Evolutionary conservation across 2,888 invertebrate species (phyloP), one percentile per base, ranked within the genome.

Genomic region (Drosophila colorata): DNA sequence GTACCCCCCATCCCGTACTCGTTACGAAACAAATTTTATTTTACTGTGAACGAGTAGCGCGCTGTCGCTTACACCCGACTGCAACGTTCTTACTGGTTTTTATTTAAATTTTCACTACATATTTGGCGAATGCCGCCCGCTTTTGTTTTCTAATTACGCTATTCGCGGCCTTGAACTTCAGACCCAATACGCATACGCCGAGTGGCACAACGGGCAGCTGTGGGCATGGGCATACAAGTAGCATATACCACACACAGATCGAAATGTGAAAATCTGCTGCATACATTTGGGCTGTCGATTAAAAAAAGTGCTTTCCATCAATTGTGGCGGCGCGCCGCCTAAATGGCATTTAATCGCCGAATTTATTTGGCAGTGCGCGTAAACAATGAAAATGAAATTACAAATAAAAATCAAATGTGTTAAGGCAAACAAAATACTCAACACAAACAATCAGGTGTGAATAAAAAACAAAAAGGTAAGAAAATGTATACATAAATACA

Each of bases 381-480:
- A 44, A 56, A 56, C 61, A 61, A 33, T 41, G 53, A 48, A 37
- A 38, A 47, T 18, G 23, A 46, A 65, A 49, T 44, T 23, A 38
- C 33, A 77, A 53, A 53, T 59, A 44, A 51, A 74, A 47, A 59
- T 40, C 28, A 38, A 60, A 53, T 57, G 47, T 46, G 40, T 20
- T 18, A 52, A 33, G 38, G 49, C 61, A 58, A 66, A 69, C 60
- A 57, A 48, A 60, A 69, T 38, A 66, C 46, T 44, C 47, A 73
- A 49, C 44, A 67, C 79, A 83, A 75, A 83, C 72, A 72, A 75
- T 72, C 56, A 60, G 69, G 77, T 83, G 84, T 58, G 66, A 71
- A 55, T 25, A 49, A 52, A 48, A 60, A 64, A 58, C 43, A n/a
- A 60, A 44, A 40, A 41, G 31, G 13, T 5, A 28, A 53, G 43